Percentiles rank a stretch among this genome's conserved stretches.
phyloP scores from a whole-genome alignment of 1,140 invertebrate species.

The Leptestheria dahalacensis region DNA sequence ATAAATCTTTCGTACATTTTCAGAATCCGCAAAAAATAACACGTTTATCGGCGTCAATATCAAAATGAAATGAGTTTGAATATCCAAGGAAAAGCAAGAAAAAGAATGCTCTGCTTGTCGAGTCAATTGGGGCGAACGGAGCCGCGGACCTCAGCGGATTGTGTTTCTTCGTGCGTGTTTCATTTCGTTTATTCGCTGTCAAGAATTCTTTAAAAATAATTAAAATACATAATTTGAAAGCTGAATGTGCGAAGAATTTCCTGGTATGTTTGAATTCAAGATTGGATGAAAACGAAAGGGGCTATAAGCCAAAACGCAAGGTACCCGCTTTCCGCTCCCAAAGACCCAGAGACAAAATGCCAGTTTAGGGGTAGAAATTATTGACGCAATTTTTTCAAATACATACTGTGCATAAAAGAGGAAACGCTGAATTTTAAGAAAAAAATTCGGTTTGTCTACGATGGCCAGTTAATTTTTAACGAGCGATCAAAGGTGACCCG shows the following conservation, averaged over 20 bases:
- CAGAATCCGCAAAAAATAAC: neutral
- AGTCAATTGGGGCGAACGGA: neutral
- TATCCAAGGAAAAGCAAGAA: neutral
- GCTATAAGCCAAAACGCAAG: neutral
- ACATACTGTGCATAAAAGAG: neutral
- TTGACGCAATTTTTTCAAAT: neutral
- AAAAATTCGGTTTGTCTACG: neutral
- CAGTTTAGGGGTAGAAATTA: neutral
- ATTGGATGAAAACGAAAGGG: neutral
- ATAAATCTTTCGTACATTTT: too few relatives aligned
- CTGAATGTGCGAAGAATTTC: neutral
- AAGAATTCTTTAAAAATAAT: neutral
- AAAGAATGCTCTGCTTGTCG: neutral
- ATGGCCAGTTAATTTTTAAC: neutral
- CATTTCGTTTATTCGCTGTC: too few relatives aligned
- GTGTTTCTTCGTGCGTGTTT: slow-evolving; percentile 6
- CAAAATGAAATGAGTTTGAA: neutral
- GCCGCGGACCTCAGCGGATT: neutral
- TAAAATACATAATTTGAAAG: neutral
- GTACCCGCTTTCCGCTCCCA: neutral
- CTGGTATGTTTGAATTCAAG: neutral
- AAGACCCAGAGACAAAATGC: neutral
- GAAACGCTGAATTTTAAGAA: neutral
- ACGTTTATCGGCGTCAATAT: neutral
- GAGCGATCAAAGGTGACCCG: neutral